A percentile compares a stretch with the other conserved stretches of the same genome.
Conservation (phyloP, 2,797 vertebrate species). For the Thunnus albacares region DNA sequence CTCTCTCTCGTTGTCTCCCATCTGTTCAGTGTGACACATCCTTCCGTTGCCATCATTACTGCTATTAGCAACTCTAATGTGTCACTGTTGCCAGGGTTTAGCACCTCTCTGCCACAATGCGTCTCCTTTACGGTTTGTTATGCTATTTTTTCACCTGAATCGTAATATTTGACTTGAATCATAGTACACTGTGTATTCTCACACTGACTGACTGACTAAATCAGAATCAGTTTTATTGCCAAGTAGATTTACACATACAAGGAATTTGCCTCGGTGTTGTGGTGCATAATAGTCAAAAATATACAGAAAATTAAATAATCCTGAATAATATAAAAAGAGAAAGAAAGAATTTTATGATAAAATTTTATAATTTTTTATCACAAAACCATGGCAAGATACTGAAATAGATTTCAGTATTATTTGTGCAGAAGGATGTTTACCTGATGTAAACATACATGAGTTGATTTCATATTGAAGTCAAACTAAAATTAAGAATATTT, state of each 20-base stretch:
- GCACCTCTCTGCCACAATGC: slow-evolving; percentile 63
- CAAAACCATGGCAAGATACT: not conserved
- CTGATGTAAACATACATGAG: not conserved
- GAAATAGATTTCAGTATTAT: not conserved
- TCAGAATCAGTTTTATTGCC: not conserved
- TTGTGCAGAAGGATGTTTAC: not conserved
- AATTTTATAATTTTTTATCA: too few relatives aligned
- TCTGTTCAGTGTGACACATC: slow-evolving; percentile 82
- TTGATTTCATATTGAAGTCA: not conserved
- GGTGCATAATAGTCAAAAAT: not conserved
- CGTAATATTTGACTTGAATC: slow-evolving; percentile 6
- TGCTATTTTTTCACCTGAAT: slow-evolving; percentile 31
- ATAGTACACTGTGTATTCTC: not conserved
- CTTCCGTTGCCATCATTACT: slow-evolving; percentile 76
- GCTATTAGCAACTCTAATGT: slow-evolving; percentile 80
- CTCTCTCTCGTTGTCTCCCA: slow-evolving; percentile 65
- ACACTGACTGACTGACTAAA: not conserved
- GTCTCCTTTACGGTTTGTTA: slow-evolving; percentile 25
- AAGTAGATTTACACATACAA: not conserved
- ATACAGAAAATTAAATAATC: not conserved
- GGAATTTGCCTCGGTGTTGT: not conserved
- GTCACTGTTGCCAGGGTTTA: slow-evolving; percentile 73
- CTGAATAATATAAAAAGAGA: too few relatives aligned
- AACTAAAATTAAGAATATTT: not conserved
- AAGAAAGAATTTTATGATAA: too few relatives aligned